Evolutionary conservation across 2,113 vertebrate species (phyloP).

Genomic region (Lagopus leucura): DNA sequence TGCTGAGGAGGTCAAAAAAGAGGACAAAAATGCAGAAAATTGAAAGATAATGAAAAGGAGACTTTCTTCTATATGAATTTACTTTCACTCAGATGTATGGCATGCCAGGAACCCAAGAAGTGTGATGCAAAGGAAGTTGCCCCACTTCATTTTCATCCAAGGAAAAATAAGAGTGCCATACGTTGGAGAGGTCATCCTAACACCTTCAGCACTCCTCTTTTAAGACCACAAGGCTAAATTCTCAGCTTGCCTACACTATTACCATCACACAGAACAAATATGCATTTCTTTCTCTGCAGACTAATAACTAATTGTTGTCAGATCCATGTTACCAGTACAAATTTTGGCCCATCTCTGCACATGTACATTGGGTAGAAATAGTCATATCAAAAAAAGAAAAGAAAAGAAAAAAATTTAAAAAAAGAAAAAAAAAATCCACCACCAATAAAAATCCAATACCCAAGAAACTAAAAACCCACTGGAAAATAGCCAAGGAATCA

Average conservation of each 20-base stretch:
- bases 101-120: not conserved
- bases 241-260: slow-evolving; percentile 6
- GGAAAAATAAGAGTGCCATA: not conserved
- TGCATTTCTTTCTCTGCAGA: not conserved
- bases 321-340: not conserved
- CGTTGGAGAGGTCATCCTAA: not conserved
- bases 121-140: not conserved
- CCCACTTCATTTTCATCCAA: not conserved
- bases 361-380: not conserved
- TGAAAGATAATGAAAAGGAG: not conserved
- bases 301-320: not conserved
- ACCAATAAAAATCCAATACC: not conserved
- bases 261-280: not conserved
- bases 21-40: not conserved
- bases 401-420: not conserved
- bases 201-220: not conserved
- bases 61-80: not conserved
- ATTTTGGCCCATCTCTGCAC: not conserved
- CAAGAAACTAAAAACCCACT: not conserved
- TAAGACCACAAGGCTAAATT: not conserved
- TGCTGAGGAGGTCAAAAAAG: not conserved
- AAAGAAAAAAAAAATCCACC: not conserved
- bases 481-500: not conserved
- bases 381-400: not conserved
- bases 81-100: not conserved